phyloP scores from a whole-genome alignment of 2,113 vertebrate species.

The Tychaedon coryphoeus region DNA sequence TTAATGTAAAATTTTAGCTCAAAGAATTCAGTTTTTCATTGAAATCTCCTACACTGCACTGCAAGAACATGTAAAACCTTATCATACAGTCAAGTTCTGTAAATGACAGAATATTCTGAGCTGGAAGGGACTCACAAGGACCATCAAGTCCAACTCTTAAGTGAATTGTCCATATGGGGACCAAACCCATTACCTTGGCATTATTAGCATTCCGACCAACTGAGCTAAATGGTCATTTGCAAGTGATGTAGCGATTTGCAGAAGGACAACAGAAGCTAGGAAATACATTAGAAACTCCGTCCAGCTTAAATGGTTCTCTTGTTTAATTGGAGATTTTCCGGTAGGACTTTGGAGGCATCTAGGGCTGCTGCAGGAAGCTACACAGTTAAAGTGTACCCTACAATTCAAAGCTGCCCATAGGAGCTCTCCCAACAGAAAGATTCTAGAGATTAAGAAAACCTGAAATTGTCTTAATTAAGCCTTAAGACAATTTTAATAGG shows the following conservation, averaged over 20 bases:
- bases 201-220: neutral
- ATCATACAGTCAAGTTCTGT: neutral
- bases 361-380: neutral
- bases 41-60: neutral
- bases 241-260: neutral
- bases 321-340: neutral
- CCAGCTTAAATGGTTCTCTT: neutral
- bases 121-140: neutral
- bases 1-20: neutral
- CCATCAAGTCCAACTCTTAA: neutral
- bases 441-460: neutral
- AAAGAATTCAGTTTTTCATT: neutral
- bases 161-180: neutral
- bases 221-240: neutral
- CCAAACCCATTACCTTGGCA: neutral
- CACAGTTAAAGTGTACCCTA: neutral
- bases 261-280: neutral
- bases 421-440: neutral
- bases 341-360: neutral
- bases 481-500: neutral
- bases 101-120: neutral
- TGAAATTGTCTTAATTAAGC: neutral
- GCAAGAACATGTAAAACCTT: neutral
- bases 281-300: neutral
- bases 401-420: neutral